Conservation (phyloP, 2,113 vertebrate species). For the Pteruthius melanotis region DNA sequence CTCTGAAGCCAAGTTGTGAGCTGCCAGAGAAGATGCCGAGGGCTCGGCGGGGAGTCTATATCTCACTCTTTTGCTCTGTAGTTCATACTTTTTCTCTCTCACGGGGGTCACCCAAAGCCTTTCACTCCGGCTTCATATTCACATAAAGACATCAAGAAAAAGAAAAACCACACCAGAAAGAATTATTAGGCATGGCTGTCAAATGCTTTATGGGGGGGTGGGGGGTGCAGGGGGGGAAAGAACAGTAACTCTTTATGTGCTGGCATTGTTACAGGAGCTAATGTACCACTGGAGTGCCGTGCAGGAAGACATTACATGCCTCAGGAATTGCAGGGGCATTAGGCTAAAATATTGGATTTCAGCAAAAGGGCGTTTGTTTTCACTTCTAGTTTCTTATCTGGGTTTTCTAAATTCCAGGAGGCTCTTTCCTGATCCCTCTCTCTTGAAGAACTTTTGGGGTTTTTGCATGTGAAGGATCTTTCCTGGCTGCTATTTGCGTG, state of each 20-base stretch:
- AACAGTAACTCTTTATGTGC: constrained; percentile 68
- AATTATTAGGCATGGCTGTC: constrained; percentile 99
- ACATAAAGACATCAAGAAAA: constrained; percentile 98
- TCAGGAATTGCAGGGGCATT: neutral
- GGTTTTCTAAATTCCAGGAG: neutral
- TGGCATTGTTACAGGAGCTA: constrained; percentile 57
- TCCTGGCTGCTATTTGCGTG: neutral
- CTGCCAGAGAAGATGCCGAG: constrained; percentile 85
- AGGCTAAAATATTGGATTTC: neutral
- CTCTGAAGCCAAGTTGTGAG: constrained; percentile 87
- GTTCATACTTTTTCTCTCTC: constrained; percentile 85
- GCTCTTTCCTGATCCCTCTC: neutral
- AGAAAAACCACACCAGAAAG: constrained; percentile 88
- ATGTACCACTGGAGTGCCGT: constrained; percentile 5
- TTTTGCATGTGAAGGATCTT: neutral
- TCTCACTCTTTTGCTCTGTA: constrained; percentile 70
- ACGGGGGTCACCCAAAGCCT: constrained; percentile 88
- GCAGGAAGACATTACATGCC: constrained; percentile 7
- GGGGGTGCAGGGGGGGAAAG: neutral
- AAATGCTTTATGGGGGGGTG: constrained; percentile 78
- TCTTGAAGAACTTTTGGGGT: neutral
- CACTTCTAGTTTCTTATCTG: neutral
- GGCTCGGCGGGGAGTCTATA: constrained; percentile 82
- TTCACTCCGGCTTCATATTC: constrained; percentile 89
- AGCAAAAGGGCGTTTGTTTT: neutral